Conservation (phyloP, 2,113 vertebrate species). For the Aphelocoma coerulescens region DNA sequence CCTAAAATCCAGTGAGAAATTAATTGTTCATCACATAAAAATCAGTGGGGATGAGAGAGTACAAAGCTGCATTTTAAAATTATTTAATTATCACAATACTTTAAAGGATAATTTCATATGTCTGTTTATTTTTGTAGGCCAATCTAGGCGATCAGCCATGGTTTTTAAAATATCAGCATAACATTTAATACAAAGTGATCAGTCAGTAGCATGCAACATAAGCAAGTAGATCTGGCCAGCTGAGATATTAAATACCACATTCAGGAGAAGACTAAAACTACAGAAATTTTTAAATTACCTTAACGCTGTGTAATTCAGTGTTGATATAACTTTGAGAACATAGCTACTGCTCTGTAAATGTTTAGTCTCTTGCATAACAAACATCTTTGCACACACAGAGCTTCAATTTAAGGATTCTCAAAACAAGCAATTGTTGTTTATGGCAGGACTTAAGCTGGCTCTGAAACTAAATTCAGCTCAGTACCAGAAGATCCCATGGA, state of each 20-base stretch:
- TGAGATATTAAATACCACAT: background rate
- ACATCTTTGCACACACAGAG: background rate
- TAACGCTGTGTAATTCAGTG: background rate
- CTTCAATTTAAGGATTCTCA: background rate
- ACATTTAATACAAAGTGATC: background rate
- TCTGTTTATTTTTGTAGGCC: background rate
- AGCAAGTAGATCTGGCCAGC: background rate
- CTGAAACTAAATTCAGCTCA: background rate
- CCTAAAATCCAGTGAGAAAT: background rate
- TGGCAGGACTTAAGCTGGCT: background rate
- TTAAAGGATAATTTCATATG: background rate
- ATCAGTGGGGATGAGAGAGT: background rate
- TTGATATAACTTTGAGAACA: background rate
- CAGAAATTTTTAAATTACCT: background rate
- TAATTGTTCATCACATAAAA: background rate
- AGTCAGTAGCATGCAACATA: background rate
- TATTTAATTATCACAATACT: background rate
- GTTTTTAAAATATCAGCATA: background rate
- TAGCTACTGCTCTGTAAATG: background rate
- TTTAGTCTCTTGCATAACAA: background rate
- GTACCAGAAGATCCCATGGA: background rate
- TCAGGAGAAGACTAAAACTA: background rate
- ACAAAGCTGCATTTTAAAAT: background rate
- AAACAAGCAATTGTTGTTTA: background rate
- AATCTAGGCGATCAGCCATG: background rate